phyloP scores from a whole-genome alignment of 92 coral and sea anemone genomes.

The Palythoa grandiflora region DNA sequence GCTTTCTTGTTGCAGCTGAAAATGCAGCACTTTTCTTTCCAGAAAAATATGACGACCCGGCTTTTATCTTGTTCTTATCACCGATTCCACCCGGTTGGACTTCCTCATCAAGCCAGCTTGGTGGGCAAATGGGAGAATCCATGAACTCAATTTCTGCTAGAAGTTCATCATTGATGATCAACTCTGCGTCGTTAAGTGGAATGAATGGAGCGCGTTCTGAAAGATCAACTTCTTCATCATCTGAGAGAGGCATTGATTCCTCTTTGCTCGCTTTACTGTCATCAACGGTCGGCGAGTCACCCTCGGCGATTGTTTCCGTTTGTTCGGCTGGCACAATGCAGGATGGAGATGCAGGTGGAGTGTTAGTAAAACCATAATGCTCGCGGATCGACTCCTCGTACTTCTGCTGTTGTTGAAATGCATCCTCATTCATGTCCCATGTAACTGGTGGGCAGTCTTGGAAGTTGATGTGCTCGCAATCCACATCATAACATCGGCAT shows the following conservation, averaged over 20 bases:
- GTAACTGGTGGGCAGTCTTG: conserved; percentile 78
- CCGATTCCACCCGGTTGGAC: conserved; percentile 31
- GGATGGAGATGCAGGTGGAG: conserved; percentile 54
- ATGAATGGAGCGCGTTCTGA: conserved; percentile 95
- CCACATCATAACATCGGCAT: conserved; percentile 75
- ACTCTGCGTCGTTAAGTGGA: conserved; percentile 83
- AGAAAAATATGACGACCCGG: conserved; percentile 50
- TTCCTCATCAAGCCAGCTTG: conserved; percentile 76
- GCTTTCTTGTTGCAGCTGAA: conserved; percentile 35
- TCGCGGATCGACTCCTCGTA: conserved; percentile 67
- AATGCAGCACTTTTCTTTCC: conserved; percentile 57
- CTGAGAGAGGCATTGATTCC: conserved; percentile 29
- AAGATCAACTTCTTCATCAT: conserved; percentile 62
- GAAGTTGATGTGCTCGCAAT: conserved; percentile 66
- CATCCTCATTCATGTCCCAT: conserved; percentile 81
- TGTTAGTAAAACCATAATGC: conserved; percentile 67
- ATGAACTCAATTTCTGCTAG: conserved; percentile 78
- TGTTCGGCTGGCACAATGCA: conserved; percentile 10
- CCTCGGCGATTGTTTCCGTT: conserved; percentile 31
- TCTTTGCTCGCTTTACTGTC: conserved; percentile 9
- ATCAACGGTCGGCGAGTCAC: neutral
- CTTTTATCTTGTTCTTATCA: conserved; percentile 33
- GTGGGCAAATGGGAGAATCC: conserved; percentile 73
- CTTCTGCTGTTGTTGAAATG: conserved; percentile 72
- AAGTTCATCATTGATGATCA: conserved; percentile 77